These are phyloP conservation scores for sheep (Ovis aries) DNA, from an alignment of 2,113 vertebrate species.

Conservation along the genomic window DNA sequence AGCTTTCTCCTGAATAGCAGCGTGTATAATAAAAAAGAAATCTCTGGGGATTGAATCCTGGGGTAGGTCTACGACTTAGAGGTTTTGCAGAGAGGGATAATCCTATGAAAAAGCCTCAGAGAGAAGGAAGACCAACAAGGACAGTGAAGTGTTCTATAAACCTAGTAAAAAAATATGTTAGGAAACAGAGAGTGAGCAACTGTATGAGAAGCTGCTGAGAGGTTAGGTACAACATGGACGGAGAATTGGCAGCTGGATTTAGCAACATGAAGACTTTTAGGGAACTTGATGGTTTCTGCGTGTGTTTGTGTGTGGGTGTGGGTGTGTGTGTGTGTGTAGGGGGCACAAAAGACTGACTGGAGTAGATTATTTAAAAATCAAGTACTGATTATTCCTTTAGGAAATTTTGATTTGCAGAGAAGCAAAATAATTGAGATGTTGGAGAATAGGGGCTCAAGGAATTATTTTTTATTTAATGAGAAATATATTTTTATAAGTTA, in stretches of 20 bases:
- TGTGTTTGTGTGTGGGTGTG: not conserved
- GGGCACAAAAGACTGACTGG: not conserved
- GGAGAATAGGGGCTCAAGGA: not conserved
- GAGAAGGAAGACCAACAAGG: not conserved
- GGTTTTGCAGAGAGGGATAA: not conserved
- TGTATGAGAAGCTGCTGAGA: not conserved
- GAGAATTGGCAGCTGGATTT: not conserved
- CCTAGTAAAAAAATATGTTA: not conserved
- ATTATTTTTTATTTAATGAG: not conserved
- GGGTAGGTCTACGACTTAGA: not conserved
- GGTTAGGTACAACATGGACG: too few species aligned
- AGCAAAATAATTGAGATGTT: not conserved
- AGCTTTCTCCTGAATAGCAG: not conserved
- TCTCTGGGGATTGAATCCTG: not conserved
- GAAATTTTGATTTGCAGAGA: not conserved
- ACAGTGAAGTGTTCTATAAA: not conserved
- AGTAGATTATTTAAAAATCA: not conserved
- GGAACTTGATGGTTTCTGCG: not conserved
- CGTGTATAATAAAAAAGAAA: not conserved
- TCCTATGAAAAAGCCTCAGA: not conserved
- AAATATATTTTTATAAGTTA: constrained; percentile 9
- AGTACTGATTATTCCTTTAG: not conserved
- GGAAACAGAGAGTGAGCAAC: not conserved
- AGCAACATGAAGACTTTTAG: not conserved
- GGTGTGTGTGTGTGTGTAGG: too few species aligned